These are phyloP conservation scores for Bovichtus variegatus DNA, from an alignment of 2,797 vertebrate species.

Conservation along the genomic window DNA sequence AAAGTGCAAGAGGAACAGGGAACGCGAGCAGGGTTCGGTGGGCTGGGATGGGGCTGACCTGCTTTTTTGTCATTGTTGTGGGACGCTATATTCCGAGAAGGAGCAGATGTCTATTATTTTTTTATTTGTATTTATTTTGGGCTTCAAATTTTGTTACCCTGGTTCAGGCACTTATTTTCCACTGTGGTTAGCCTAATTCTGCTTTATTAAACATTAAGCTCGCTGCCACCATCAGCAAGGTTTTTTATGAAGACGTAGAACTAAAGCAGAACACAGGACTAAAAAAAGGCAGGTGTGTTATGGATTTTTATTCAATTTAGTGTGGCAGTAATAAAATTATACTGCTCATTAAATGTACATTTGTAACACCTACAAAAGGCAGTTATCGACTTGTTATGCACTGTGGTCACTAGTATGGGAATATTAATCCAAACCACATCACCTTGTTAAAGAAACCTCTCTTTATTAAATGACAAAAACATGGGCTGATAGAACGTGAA, in stretches of 20 bases:
- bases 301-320: constrained; percentile 13
- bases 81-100: constrained; percentile 74
- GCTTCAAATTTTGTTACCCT: constrained; percentile 73
- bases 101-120: constrained; percentile 86
- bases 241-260: constrained; percentile 44
- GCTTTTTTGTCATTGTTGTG: constrained; percentile 82
- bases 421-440: constrained; percentile 44
- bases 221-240: constrained; percentile 56
- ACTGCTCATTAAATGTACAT: constrained; percentile 42
- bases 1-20: constrained; percentile 72
- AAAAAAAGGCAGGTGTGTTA: constrained; percentile 43
- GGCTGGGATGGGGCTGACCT: constrained; percentile 75
- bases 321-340: constrained; percentile 40
- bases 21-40: constrained; percentile 59
- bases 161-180: constrained; percentile 77
- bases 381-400: constrained; percentile 38
- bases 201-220: constrained; percentile 84
- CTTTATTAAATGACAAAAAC: constrained; percentile 31
- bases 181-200: constrained; percentile 80
- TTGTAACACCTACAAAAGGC: constrained; percentile 27
- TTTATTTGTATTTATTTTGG: constrained; percentile 84
- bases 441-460: constrained; percentile 40
- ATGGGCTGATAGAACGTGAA: constrained; percentile 15
- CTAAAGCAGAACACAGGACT: constrained; percentile 6
- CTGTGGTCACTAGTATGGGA: constrained; percentile 33